A percentile compares a stretch with the other conserved stretches of the same genome.
phyloP scores from a whole-genome alignment of 53 echinoderm and acorn worm species.

The Echinarachnius parma region DNA sequence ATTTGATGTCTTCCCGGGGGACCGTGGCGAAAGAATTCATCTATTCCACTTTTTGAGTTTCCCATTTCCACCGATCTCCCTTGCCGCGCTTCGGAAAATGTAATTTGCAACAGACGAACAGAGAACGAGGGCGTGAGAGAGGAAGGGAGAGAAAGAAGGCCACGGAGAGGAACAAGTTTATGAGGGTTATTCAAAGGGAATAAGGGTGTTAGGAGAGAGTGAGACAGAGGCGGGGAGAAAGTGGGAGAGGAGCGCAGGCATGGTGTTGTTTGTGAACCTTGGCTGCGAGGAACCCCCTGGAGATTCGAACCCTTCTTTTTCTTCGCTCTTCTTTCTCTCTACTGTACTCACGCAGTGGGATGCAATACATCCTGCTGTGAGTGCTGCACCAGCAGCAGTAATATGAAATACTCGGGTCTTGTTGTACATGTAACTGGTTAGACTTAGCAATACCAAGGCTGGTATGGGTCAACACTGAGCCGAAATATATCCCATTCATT shows the following conservation, averaged over 20 bases:
- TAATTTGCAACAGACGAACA: slow-evolving; percentile 50
- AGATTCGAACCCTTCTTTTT: too few species aligned
- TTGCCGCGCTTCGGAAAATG: slow-evolving; percentile 40
- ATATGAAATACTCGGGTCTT: too few species aligned
- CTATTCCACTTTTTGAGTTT: slow-evolving; percentile 42
- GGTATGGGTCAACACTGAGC: too few species aligned
- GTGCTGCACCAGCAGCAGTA: too few species aligned
- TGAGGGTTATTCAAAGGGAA: neutral
- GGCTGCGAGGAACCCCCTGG: slow-evolving; percentile 11
- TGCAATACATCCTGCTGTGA: too few species aligned
- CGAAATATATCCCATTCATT: too few species aligned
- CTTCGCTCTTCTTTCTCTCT: too few species aligned
- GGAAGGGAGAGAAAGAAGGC: neutral
- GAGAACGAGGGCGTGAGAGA: slow-evolving; percentile 1
- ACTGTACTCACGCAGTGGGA: too few species aligned
- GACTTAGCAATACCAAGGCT: too few species aligned
- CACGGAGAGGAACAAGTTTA: neutral
- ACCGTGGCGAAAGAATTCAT: slow-evolving; percentile 41
- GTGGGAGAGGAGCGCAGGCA: neutral
- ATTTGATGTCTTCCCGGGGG: slow-evolving; percentile 54
- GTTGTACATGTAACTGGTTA: too few species aligned
- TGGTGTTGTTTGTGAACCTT: slow-evolving; percentile 30
- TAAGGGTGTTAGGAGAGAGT: slow-evolving; percentile 5
- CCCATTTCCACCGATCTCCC: slow-evolving; percentile 49
- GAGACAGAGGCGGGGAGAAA: slow-evolving; percentile 5